Percentiles rank a stretch among this genome's conserved stretches.
Conservation (phyloP, 2,797 vertebrate species). For the Catharus ustulatus region DNA sequence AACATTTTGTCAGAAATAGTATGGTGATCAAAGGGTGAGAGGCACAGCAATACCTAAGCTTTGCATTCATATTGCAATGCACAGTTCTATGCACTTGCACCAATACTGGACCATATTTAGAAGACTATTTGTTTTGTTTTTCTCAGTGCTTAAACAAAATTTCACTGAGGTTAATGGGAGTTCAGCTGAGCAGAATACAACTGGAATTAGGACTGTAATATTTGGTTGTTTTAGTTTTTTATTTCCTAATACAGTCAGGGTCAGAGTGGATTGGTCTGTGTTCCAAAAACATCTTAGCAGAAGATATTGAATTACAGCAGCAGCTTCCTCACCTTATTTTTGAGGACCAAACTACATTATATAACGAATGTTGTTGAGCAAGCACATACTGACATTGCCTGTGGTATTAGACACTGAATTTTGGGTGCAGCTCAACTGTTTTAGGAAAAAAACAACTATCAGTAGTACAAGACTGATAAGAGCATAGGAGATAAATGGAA, state of each 20-base stretch:
- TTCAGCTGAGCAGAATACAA: not conserved
- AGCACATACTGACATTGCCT: not conserved
- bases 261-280: not conserved
- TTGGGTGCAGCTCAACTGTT: not conserved
- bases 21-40: not conserved
- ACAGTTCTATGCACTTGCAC: not conserved
- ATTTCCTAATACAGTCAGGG: not conserved
- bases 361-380: not conserved
- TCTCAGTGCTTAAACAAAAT: not conserved
- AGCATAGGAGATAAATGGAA: not conserved
- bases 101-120: not conserved
- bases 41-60: not conserved
- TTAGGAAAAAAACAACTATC: not conserved
- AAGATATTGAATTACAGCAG: not conserved
- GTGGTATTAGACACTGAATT: not conserved
- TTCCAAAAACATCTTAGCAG: not conserved
- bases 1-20: not conserved
- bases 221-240: not conserved
- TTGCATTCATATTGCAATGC: not conserved
- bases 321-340: not conserved
- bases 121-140: not conserved
- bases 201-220: not conserved
- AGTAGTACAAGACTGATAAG: not conserved
- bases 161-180: not conserved
- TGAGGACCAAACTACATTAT: not conserved